Conservation (phyloP, 1,140 invertebrate species). For the Zaprionus camerounensis region DNA sequence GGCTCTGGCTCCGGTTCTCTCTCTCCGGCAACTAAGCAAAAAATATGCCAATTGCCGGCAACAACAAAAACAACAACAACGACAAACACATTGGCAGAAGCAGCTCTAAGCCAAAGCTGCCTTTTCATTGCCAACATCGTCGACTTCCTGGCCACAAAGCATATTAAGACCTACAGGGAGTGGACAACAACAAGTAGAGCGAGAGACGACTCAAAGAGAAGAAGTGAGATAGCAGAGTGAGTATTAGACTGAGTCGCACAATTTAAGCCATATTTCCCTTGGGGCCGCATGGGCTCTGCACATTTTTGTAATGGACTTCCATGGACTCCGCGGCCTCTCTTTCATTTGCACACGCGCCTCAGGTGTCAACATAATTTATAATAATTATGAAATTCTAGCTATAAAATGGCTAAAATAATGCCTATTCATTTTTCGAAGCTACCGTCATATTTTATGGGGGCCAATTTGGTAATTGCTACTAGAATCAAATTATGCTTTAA, state of each 20-base stretch:
- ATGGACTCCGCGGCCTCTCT: constrained; percentile 7
- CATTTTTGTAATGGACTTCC: constrained; percentile 24
- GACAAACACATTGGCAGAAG: constrained; percentile 12
- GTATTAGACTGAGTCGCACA: constrained; percentile 50
- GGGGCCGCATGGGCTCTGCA: constrained; percentile 14
- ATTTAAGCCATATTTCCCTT: constrained; percentile 51
- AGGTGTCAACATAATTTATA: constrained; percentile 80
- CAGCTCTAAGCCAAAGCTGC: constrained; percentile 43
- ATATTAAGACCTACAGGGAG: constrained; percentile 26
- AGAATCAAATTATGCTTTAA: constrained; percentile 29
- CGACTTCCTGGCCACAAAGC: constrained; percentile 51
- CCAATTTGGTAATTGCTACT: constrained; percentile 33
- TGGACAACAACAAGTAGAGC: not conserved
- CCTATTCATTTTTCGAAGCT: constrained; percentile 24
- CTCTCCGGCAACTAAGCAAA: constrained; percentile 7
- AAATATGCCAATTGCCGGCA: constrained; percentile 53
- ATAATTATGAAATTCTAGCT: constrained; percentile 77
- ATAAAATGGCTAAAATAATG: constrained; percentile 33
- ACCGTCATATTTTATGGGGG: constrained; percentile 25
- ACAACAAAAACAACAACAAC: constrained; percentile 21
- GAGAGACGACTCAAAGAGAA: constrained; percentile 1
- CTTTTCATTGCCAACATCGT: constrained; percentile 54
- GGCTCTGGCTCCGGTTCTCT: not conserved
- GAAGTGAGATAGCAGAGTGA: constrained; percentile 24
- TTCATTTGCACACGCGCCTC: constrained; percentile 68